Conservation (phyloP, 2,113 vertebrate genomes). For the Dolichallabes microphthalmus region DNA sequence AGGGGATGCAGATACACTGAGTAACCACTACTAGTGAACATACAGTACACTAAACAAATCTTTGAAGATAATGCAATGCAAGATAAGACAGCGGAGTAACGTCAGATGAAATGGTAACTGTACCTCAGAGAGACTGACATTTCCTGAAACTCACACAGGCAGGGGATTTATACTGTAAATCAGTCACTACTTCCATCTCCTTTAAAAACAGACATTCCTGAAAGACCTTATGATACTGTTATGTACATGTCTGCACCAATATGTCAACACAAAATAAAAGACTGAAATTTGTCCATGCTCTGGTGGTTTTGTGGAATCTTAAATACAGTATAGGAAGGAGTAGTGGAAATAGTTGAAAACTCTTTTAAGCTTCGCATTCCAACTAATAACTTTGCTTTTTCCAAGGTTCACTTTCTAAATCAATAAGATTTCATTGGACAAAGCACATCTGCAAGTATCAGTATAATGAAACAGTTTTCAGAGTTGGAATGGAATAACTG, state of each 20-base stretch:
- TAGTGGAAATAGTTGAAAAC: neutral
- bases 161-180: neutral
- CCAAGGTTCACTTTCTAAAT: conserved; percentile 10
- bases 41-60: conserved; percentile 31
- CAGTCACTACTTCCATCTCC: neutral
- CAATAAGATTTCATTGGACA: conserved; percentile 8
- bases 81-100: conserved; percentile 12
- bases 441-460: conserved; percentile 19
- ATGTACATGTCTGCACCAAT: neutral
- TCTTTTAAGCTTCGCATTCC: neutral
- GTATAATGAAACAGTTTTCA: conserved; percentile 27
- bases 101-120: conserved; percentile 15
- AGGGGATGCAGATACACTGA: conserved; percentile 7
- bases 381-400: conserved; percentile 6
- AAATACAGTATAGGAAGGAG: neutral
- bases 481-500: conserved; percentile 38
- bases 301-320: neutral
- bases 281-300: neutral
- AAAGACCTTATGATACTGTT: neutral
- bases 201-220: neutral
- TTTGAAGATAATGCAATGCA: neutral
- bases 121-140: neutral
- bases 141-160: conserved; percentile 1
- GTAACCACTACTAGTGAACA: conserved; percentile 28
- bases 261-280: neutral